Evolutionary conservation across 2,888 invertebrate species (phyloP), one percentile per base, ranked within the genome.

Genomic region (Rhaphigaster nebulosa): DNA sequence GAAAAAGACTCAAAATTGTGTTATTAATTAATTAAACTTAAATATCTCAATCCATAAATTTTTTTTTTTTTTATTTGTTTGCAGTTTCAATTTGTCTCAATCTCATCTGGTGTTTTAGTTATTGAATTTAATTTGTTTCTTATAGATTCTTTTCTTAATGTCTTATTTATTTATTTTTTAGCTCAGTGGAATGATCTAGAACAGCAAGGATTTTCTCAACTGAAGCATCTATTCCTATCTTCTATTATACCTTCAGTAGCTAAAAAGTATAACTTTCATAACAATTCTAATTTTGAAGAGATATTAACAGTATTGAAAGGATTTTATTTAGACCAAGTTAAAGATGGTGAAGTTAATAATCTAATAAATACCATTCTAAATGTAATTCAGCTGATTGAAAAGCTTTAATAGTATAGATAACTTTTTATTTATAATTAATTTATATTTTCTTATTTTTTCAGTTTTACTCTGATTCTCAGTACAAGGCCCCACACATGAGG

Each of bases 121-220:
- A 65, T 29, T 26, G n/a, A 60, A 60, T n/a, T 60, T 20, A 20
- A 60, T 60, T 60, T 60, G 3, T 60, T 60, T 60, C 60, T 26
- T 60, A 12, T 60, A 60, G 6, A n/a, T 60, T n/a, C 18, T 0
- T n/a, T 60, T 60, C 3, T n/a, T n/a, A 60, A 60, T 26, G n/a
- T 26, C 8, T 56, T 56, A 56, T 56, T 56, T 60, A 18, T n/a
- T 65, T 65, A 29, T 76, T 76, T 38, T 91, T n/a, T 94, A 95
- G 95, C 94, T 92, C 94, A 95, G 92, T 96, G 96, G 95, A 93
- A 95, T 90, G 95, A 95, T 92, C 94, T 96, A 91, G 94, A 95
- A 18, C 94, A 95, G 91, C 95, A 95, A 93, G 95, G 95, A 29
- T 94, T 94, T 88, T 93, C 94, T 88, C 94, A 95, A 89, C 93